Base-by-base conservation (phyloP, 2,888 invertebrate species). In the Lasioglossum oenotherae region DNA sequence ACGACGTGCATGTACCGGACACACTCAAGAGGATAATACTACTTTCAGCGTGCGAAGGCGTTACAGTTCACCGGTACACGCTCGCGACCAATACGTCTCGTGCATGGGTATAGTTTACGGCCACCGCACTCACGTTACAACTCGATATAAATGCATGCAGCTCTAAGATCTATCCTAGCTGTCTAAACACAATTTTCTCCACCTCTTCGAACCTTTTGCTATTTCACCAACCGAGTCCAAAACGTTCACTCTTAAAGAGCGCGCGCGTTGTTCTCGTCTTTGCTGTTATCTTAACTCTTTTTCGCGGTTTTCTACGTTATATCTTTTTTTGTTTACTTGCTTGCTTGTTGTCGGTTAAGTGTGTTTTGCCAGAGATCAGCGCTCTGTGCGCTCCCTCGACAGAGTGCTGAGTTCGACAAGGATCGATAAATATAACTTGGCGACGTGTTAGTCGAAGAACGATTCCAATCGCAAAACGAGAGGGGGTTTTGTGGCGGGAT, bases 141-240 rank as follows among this genome's bases (percentile, higher is more conserved):
- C 84, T 89, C 86, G 86, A 91, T 89, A 91, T 93, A 91, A 93
- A 93, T 93, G 92, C 93, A 93, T 93, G 91, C 93, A 93, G 91
- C 91, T 89, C 93, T 93, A 93, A 89, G 89, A 86, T 89, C 90
- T 93, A 91, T 87, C 87, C 92, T 91, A 92, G 90, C 87, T 89
- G 87, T 89, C 90, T 91, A 91, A 89, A 89, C 89, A 81, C 78
- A 77, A 81, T 86, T 76, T 80, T 71, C 74, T 82, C 81, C 76
- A 73, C 82, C 76, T 73, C 82, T 46, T 82, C 86, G 41, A 79
- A 84, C 60, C 53, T 35, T 74, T 46, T 81, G 69, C 60, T 77
- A 60, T 78, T 78, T 83, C 72, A 38, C 12, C 12, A 38, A 57
- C 80, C 74, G 75, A 85, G 85, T 31, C 71, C 71, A 38, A 38